Evolutionary conservation across 2,797 vertebrate species (phyloP).

Genomic region (Sorex maritimensis): DNA sequence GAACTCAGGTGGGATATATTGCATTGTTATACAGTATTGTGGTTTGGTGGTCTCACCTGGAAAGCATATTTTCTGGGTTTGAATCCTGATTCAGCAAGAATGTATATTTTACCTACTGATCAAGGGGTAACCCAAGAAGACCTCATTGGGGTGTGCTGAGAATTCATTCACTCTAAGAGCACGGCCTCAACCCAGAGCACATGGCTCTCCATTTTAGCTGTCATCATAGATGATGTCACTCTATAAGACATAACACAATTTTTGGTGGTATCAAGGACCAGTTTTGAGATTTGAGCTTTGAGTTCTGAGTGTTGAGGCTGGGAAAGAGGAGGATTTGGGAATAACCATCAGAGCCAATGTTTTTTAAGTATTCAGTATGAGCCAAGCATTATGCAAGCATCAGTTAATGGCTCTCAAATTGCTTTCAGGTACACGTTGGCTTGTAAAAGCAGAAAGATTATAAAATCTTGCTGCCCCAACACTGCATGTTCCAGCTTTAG

Average conservation of each 20-base stretch:
- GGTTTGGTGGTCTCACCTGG: background rate
- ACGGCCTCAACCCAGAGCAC: background rate
- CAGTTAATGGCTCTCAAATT: constrained; percentile 72
- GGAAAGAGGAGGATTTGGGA: background rate
- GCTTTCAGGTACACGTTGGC: constrained; percentile 71
- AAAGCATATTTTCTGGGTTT: background rate
- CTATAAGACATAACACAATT: background rate
- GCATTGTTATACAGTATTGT: background rate
- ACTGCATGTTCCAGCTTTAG: constrained; percentile 14
- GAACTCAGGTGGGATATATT: background rate
- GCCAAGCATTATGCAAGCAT: constrained; percentile 67
- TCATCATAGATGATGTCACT: background rate
- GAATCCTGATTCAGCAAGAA: background rate
- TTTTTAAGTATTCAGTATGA: constrained; percentile 1
- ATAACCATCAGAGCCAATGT: background rate
- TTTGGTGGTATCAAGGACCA: constrained; percentile 19
- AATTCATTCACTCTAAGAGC: background rate
- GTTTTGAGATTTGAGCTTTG: constrained; percentile 34
- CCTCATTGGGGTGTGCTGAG: background rate
- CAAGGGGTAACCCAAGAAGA: background rate
- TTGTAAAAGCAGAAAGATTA: background rate
- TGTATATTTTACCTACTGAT: background rate
- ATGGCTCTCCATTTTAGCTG: background rate
- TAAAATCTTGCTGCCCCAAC: constrained; percentile 68
- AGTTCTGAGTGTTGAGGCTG: background rate